phyloP scores from a whole-genome alignment of 2,113 vertebrate genomes.

The Macroglossus sobrinus region DNA sequence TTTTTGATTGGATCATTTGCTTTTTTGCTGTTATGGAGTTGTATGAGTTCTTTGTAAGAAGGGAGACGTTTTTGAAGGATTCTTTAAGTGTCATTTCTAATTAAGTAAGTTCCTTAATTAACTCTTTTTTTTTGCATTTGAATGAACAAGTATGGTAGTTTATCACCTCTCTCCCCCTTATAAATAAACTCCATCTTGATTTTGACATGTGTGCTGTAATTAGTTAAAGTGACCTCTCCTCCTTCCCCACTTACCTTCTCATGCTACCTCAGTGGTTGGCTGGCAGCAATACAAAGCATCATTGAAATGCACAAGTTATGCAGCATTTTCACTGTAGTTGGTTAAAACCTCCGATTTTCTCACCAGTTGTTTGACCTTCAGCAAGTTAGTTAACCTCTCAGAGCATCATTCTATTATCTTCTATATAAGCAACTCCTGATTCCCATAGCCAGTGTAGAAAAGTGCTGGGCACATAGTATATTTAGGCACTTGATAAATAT shows the following conservation, averaged over 20 bases:
- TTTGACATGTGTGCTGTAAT: not conserved
- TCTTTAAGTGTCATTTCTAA: constrained; percentile 42
- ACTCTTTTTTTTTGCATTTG: not conserved
- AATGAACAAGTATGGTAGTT: not conserved
- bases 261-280: not conserved
- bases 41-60: not conserved
- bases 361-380: not conserved
- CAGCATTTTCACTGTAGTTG: not conserved
- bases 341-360: not conserved
- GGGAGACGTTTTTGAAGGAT: constrained; percentile 6
- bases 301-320: not conserved
- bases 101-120: constrained; percentile 25
- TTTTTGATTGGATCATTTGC: too few relatives aligned
- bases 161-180: not conserved
- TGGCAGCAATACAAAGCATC: not conserved
- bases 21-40: too few relatives aligned
- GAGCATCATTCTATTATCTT: not conserved
- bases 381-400: not conserved
- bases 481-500: not conserved
- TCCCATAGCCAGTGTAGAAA: not conserved
- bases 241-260: not conserved
- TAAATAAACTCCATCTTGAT: not conserved
- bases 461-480: not conserved
- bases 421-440: not conserved
- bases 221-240: not conserved